phyloP scores from a whole-genome alignment of 2,888 invertebrate species.

The Sminthurides aquaticus region DNA sequence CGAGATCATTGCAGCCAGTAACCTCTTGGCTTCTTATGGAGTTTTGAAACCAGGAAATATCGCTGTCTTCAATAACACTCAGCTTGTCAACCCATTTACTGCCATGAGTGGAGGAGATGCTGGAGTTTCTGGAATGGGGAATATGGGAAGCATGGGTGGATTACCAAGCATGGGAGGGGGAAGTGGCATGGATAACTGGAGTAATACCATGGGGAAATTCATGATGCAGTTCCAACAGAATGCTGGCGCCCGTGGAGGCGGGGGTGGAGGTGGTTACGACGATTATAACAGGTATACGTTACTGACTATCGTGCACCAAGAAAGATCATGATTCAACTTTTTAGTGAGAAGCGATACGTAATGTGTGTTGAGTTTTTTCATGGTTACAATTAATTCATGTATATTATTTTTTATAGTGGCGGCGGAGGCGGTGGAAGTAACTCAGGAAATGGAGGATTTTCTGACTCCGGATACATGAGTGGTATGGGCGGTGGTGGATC shows the following conservation, averaged over 20 bases:
- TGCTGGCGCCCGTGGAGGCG: constrained; percentile 34
- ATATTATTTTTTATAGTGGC: constrained; percentile 10
- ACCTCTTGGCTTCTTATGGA: constrained; percentile 42
- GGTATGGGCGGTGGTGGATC: constrained; percentile 41
- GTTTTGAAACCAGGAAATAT: constrained; percentile 43
- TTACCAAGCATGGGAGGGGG: constrained; percentile 3
- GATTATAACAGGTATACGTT: constrained; percentile 29
- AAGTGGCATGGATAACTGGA: constrained; percentile 34
- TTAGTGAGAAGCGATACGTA: too few species aligned
- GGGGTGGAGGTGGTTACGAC: constrained; percentile 25
- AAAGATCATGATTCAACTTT: too few species aligned
- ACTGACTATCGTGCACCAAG: too few species aligned
- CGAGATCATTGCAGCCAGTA: constrained; percentile 41
- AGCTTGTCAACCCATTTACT: constrained; percentile 40
- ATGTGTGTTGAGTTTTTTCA: neutral
- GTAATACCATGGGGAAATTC: constrained; percentile 42
- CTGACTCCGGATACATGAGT: constrained; percentile 43
- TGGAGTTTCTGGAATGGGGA: constrained; percentile 36
- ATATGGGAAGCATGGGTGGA: constrained; percentile 30
- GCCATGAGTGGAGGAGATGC: constrained; percentile 31
- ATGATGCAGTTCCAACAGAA: constrained; percentile 42
- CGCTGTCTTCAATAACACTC: constrained; percentile 42
- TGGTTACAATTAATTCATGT: neutral
- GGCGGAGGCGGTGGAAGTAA: constrained; percentile 15
- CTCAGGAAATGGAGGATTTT: constrained; percentile 35